A percentile compares a stretch with the other conserved stretches of the same genome.
Conservation (phyloP, 1,140 invertebrate genomes). For the Cylas formicarius region DNA sequence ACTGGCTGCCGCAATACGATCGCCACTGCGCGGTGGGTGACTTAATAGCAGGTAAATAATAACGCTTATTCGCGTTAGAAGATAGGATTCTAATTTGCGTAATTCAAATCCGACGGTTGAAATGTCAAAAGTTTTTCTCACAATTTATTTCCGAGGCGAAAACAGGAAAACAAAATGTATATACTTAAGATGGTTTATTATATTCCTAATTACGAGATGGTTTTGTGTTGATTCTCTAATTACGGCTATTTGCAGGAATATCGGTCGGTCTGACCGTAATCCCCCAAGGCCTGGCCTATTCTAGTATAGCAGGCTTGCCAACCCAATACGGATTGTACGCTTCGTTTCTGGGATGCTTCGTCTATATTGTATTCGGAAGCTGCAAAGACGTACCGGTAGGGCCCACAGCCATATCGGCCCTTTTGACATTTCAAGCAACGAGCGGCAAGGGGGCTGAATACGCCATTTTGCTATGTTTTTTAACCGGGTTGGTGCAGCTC, state of each 20-base stretch:
- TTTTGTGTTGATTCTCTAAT: too few relatives aligned
- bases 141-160: too few relatives aligned
- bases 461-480: constrained; percentile 72
- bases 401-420: constrained; percentile 75
- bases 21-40: constrained; percentile 60
- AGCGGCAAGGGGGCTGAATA: constrained; percentile 60
- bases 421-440: constrained; percentile 71
- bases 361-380: constrained; percentile 85
- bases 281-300: constrained; percentile 49
- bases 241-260: constrained; percentile 76
- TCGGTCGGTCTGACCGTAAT: constrained; percentile 82
- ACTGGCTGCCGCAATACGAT: constrained; percentile 68
- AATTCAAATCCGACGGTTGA: too few relatives aligned
- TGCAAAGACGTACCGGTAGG: constrained; percentile 86
- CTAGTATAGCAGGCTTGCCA: constrained; percentile 72
- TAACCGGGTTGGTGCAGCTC: constrained; percentile 72
- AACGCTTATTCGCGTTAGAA: too few relatives aligned
- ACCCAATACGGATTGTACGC: constrained; percentile 83
- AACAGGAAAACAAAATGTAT: too few relatives aligned
- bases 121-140: too few relatives aligned
- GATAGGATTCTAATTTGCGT: too few relatives aligned
- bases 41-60: constrained; percentile 80
- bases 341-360: constrained; percentile 83
- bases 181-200: too few relatives aligned
- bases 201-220: too few relatives aligned